These are phyloP conservation scores for Smutsia gigantea DNA, from an alignment of 2,797 vertebrate species.

Conservation along the genomic window DNA sequence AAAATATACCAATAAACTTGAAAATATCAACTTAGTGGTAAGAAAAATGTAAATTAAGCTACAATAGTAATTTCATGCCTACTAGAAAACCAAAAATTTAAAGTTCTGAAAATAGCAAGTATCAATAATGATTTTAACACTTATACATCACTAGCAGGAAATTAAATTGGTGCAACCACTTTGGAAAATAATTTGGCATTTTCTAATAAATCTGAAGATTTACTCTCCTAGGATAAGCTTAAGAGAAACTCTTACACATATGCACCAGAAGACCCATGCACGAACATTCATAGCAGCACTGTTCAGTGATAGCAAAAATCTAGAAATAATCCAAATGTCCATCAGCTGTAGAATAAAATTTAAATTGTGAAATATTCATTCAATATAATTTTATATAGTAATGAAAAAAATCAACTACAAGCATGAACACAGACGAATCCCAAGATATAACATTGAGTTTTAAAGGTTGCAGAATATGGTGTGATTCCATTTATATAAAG, in stretches of 20 bases:
- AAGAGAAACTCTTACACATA: neutral
- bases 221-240: neutral
- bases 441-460: neutral
- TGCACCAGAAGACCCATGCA: neutral
- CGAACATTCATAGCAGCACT: neutral
- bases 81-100: neutral
- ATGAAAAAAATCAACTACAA: neutral
- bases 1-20: neutral
- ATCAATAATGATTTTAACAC: neutral
- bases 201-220: slow-evolving; percentile 7
- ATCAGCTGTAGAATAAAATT: neutral
- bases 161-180: neutral
- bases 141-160: neutral
- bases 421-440: neutral
- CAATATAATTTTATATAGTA: neutral
- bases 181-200: slow-evolving; percentile 41
- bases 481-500: neutral
- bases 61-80: neutral
- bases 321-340: neutral
- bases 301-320: neutral
- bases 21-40: neutral
- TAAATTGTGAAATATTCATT: neutral
- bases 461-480: neutral
- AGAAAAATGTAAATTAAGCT: neutral
- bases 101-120: neutral